Conservation (phyloP, 2,797 vertebrate species). For the Cynodonichthys magdalenae region DNA sequence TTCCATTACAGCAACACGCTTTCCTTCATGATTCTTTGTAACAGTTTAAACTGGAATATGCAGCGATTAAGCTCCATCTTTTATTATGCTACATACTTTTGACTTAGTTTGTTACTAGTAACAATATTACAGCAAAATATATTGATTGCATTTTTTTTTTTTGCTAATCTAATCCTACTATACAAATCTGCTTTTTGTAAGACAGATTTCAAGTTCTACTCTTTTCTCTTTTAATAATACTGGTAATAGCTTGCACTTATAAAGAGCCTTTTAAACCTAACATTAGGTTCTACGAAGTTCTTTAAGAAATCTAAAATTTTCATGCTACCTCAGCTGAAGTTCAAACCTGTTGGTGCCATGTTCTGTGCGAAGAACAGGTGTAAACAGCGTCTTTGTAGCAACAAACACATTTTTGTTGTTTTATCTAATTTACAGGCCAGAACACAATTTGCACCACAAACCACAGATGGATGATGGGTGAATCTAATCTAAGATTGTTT, state of each 20-base stretch:
- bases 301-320: too few species aligned
- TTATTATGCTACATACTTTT: neutral
- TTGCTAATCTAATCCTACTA: neutral
- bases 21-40: slow-evolving; percentile 11
- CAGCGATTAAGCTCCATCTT: neutral
- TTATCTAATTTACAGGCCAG: too few species aligned
- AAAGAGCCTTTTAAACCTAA: neutral
- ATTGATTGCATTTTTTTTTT: neutral
- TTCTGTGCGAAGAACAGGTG: too few species aligned
- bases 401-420: too few species aligned
- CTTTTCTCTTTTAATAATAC: neutral
- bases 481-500: too few species aligned
- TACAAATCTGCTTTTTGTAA: neutral
- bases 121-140: neutral
- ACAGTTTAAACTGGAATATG: neutral
- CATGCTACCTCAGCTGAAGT: too few species aligned
- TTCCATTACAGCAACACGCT: slow-evolving; percentile 53
- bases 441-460: too few species aligned
- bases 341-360: too few species aligned
- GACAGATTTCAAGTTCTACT: neutral
- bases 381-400: too few species aligned
- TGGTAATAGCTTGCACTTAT: neutral
- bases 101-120: neutral
- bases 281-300: too few species aligned
- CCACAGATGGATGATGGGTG: too few species aligned